A percentile compares a stretch with the other conserved stretches of the same genome.
Conservation (phyloP, 2,797 vertebrate species). For the Darevskia nairensis region DNA sequence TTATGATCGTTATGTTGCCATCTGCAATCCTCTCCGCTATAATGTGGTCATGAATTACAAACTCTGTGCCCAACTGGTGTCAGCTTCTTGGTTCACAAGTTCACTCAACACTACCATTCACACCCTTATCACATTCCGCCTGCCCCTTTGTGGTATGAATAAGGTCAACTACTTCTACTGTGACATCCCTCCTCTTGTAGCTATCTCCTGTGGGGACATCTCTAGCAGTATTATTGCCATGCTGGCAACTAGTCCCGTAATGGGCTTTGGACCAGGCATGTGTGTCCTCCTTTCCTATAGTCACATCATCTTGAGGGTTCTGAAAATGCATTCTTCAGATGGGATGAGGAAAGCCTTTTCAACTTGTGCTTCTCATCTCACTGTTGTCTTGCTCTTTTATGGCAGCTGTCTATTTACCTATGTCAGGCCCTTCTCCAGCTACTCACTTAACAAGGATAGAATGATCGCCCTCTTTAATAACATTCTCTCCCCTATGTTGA, state of each 20-base stretch:
- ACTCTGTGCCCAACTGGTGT: constrained; percentile 45
- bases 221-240: constrained; percentile 49
- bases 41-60: constrained; percentile 50
- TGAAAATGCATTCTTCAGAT: constrained; percentile 54
- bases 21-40: constrained; percentile 27
- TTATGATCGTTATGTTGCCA: constrained; percentile 29
- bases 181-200: constrained; percentile 63
- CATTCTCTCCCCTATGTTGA: constrained; percentile 62
- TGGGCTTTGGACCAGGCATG: constrained; percentile 62
- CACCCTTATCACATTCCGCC: constrained; percentile 62
- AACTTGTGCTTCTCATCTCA: constrained; percentile 65
- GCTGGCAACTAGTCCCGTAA: constrained; percentile 60
- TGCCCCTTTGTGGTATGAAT: constrained; percentile 59
- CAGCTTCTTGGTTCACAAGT: constrained; percentile 56
- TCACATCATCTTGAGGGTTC: constrained; percentile 48
- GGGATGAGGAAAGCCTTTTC: constrained; percentile 63
- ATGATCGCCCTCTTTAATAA: constrained; percentile 66
- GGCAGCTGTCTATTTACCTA: constrained; percentile 66
- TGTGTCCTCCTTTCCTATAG: constrained; percentile 62
- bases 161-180: constrained; percentile 70
- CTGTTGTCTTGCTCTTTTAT: constrained; percentile 55
- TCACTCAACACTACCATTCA: constrained; percentile 58
- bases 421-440: constrained; percentile 58
- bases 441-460: constrained; percentile 63
- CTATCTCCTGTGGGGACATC: constrained; percentile 62